A percentile compares a stretch with the other conserved stretches of the same genome.
These are phyloP conservation scores for Anoplophora glabripennis DNA, from an alignment of 1,140 invertebrate species.

Conservation along the genomic window DNA sequence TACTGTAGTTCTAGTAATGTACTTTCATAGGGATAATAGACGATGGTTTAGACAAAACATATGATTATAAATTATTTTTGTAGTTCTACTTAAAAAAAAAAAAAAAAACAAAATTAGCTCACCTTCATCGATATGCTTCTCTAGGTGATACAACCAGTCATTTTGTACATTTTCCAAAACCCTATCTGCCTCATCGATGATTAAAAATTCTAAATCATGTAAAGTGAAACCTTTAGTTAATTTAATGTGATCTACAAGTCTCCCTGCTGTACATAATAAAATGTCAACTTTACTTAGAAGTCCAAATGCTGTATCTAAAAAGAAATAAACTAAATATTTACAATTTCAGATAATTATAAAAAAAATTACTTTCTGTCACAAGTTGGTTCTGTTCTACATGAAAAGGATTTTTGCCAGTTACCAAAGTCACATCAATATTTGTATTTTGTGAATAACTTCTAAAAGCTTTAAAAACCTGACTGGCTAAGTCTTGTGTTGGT, in stretches of 20 bases:
- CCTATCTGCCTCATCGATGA: slow-evolving; percentile 95
- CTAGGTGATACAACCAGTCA: slow-evolving; percentile 79
- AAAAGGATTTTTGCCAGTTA: slow-evolving; percentile 71
- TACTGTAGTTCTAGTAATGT: too few species aligned
- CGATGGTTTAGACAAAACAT: background rate
- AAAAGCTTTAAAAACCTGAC: slow-evolving; percentile 85
- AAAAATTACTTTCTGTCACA: slow-evolving; percentile 60
- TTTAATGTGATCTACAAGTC: slow-evolving; percentile 88
- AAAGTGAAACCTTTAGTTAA: slow-evolving; percentile 84
- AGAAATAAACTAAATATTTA: slow-evolving; percentile 7
- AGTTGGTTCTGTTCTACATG: slow-evolving; percentile 73
- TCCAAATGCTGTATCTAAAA: slow-evolving; percentile 42
- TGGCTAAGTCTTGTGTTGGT: slow-evolving; percentile 87
- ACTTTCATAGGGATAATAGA: too few species aligned
- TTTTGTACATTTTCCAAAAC: slow-evolving; percentile 87
- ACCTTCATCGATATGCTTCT: slow-evolving; percentile 54
- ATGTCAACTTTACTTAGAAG: slow-evolving; percentile 72
- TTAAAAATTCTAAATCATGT: slow-evolving; percentile 74
- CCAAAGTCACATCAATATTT: slow-evolving; percentile 68
- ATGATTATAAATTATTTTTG: background rate
- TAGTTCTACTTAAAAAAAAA: too few species aligned
- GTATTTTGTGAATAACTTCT: slow-evolving; percentile 69
- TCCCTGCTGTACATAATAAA: slow-evolving; percentile 88
- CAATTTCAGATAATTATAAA: background rate
- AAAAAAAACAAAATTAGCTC: background rate